Evolutionary conservation across 35 echinoderm and acorn worm species (phyloP).

Genomic region (Anneissia japonica): DNA sequence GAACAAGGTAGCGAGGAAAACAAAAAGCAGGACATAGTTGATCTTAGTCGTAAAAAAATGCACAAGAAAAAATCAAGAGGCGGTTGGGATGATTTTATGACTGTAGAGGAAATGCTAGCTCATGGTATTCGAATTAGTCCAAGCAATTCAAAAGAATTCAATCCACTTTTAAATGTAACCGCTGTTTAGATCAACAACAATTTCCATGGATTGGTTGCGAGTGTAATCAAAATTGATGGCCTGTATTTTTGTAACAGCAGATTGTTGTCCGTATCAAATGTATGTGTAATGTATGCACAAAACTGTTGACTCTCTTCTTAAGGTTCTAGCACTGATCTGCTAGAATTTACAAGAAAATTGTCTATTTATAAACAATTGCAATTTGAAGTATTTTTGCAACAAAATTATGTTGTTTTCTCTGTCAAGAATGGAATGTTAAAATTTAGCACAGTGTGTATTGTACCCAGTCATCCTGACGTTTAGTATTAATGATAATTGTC

Average conservation of each 20-base stretch:
- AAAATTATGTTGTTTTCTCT: no score
- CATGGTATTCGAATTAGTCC: slow-evolving; percentile 86
- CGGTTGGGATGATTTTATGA: slow-evolving; percentile 91
- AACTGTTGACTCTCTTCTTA: background rate
- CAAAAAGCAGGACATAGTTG: slow-evolving; percentile 76
- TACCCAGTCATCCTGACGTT: no score
- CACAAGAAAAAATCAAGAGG: slow-evolving; percentile 80
- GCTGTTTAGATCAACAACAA: slow-evolving; percentile 72
- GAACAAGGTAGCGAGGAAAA: slow-evolving; percentile 72
- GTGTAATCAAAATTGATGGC: background rate
- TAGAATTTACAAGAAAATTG: background rate
- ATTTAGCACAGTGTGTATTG: background rate
- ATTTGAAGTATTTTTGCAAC: background rate
- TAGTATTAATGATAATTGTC: background rate
- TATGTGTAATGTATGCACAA: background rate
- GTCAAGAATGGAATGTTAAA: no score
- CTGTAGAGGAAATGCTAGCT: slow-evolving; percentile 93
- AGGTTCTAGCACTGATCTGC: background rate
- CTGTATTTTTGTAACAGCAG: background rate
- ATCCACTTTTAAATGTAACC: slow-evolving; percentile 92
- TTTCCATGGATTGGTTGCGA: no score
- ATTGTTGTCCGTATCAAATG: background rate
- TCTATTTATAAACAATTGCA: background rate
- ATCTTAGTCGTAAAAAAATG: slow-evolving; percentile 91
- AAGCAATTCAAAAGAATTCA: slow-evolving; percentile 82